Conservation (phyloP, 2,113 vertebrate genomes). For the Cathartes aura region DNA sequence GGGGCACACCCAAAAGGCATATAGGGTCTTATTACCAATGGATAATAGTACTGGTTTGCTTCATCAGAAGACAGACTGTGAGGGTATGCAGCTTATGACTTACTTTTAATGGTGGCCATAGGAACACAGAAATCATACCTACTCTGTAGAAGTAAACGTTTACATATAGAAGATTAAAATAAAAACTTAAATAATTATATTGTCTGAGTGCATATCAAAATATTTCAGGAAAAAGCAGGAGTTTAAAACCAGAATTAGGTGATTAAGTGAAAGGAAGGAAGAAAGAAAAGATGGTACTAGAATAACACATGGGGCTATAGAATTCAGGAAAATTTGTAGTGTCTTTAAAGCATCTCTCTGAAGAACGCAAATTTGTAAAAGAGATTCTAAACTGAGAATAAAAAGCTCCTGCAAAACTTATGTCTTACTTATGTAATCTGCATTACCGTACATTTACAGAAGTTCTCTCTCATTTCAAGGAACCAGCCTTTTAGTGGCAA, state of each 20-base stretch:
- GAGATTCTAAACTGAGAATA: neutral
- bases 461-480: neutral
- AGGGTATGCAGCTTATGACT: neutral
- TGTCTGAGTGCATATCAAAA: neutral
- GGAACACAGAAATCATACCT: neutral
- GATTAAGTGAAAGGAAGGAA: neutral
- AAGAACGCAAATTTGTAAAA: neutral
- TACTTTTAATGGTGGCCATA: neutral
- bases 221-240: neutral
- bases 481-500: neutral
- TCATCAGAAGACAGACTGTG: neutral
- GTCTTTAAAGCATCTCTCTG: neutral
- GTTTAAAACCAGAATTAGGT: neutral
- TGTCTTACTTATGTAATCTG: neutral
- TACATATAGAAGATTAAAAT: neutral
- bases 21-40: accelerated
- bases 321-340: neutral
- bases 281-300: neutral
- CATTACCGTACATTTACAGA: neutral
- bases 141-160: neutral
- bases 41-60: neutral
- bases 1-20: neutral
- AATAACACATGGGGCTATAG: neutral
- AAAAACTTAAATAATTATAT: neutral
- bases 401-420: neutral